Percentiles rank a stretch among this genome's conserved stretches.
Conservation (phyloP, 1,140 invertebrate species). For the Rhynchophorus ferrugineus region DNA sequence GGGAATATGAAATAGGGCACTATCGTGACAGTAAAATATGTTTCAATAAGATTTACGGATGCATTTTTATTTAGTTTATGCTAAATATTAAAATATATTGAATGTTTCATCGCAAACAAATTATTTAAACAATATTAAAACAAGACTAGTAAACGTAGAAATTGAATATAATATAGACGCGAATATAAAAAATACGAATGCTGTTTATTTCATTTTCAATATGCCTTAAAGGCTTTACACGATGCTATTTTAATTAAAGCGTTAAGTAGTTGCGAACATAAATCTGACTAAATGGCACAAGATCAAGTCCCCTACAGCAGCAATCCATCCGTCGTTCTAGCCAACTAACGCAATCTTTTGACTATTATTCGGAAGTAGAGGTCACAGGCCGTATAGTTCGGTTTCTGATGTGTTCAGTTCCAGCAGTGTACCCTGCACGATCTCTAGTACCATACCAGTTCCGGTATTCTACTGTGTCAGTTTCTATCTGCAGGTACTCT, state of each 20-base stretch:
- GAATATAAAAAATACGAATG: too few species aligned
- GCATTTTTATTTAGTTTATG: too few species aligned
- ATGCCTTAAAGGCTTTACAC: too few species aligned
- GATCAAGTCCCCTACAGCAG: background rate
- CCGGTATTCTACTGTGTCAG: slow-evolving; percentile 25
- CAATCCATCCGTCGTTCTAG: background rate
- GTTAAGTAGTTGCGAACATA: background rate
- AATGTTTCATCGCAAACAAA: too few species aligned
- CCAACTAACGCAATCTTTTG: slow-evolving; percentile 8
- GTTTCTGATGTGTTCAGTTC: slow-evolving; percentile 11
- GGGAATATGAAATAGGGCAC: too few species aligned
- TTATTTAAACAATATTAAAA: too few species aligned
- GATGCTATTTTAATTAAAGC: background rate
- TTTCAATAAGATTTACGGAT: too few species aligned
- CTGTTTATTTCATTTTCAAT: too few species aligned
- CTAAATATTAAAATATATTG: too few species aligned
- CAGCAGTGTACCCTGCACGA: slow-evolving; percentile 11
- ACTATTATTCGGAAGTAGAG: slow-evolving; percentile 19
- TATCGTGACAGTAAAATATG: too few species aligned
- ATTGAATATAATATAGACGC: too few species aligned
- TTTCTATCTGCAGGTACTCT: slow-evolving; percentile 22
- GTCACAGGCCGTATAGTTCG: slow-evolving; percentile 13
- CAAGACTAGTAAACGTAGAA: too few species aligned
- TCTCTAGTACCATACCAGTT: slow-evolving; percentile 24
- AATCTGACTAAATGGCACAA: background rate